Conservation (phyloP, 2,797 vertebrate species). For the Bovichtus diacanthus region DNA sequence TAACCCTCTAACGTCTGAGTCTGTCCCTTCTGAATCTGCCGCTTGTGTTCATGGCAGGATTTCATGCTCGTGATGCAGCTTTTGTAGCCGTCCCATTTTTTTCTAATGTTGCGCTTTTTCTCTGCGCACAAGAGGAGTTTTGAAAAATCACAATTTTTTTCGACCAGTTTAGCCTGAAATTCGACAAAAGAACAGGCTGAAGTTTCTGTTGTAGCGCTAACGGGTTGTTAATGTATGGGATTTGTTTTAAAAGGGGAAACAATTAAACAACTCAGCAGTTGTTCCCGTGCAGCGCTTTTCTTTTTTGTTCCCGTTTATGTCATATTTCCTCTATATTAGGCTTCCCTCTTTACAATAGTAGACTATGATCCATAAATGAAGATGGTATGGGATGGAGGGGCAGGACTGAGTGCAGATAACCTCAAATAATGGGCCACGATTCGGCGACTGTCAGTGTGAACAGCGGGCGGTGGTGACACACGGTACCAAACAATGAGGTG, state of each 20-base stretch:
- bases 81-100: slow-evolving; percentile 10
- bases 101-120: slow-evolving; percentile 7
- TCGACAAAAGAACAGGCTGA: background rate
- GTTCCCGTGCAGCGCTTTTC: slow-evolving; percentile 10
- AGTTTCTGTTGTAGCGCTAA: slow-evolving; percentile 8
- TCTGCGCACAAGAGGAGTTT: slow-evolving; percentile 5
- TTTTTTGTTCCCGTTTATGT: slow-evolving; percentile 8
- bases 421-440: slow-evolving; percentile 54
- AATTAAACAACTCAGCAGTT: slow-evolving; percentile 4
- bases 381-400: slow-evolving; percentile 7
- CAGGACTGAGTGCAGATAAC: slow-evolving; percentile 47
- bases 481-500: slow-evolving; percentile 70
- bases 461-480: slow-evolving; percentile 57
- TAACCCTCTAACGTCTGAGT: slow-evolving; percentile 76
- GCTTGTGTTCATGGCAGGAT: slow-evolving; percentile 26
- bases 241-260: slow-evolving; percentile 25
- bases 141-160: slow-evolving; percentile 25
- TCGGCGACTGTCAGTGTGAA: slow-evolving; percentile 58
- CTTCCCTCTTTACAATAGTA: slow-evolving; percentile 11
- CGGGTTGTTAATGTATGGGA: slow-evolving; percentile 9
- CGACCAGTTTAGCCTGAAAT: background rate
- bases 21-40: slow-evolving; percentile 54
- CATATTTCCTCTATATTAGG: slow-evolving; percentile 9
- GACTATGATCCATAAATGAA: slow-evolving; percentile 23
- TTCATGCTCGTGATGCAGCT: slow-evolving; percentile 14